These are phyloP conservation scores for Lagenorhynchus albirostris DNA, from an alignment of 2,113 vertebrate genomes.

Conservation along the genomic window DNA sequence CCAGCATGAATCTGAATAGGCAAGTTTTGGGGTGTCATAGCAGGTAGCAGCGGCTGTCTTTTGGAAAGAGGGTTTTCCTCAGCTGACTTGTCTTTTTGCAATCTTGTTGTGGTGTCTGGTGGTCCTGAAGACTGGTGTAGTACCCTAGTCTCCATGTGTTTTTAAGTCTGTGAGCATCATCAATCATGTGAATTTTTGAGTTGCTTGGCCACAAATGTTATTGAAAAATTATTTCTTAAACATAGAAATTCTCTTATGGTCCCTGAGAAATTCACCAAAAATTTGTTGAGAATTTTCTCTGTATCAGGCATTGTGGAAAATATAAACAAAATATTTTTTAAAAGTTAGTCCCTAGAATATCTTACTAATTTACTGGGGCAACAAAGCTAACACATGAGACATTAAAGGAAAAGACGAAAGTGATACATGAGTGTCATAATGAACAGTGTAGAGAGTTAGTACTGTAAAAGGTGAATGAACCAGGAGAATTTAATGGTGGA, in stretches of 20 bases:
- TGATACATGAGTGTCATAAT: no score
- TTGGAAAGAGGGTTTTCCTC: neutral
- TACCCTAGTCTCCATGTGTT: fast-evolving
- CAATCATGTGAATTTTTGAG: neutral
- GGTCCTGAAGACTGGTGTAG: neutral
- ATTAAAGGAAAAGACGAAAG: neutral
- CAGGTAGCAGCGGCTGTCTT: neutral
- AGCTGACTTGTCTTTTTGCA: neutral
- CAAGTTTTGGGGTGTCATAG: neutral
- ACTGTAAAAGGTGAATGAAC: neutral
- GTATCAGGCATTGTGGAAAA: neutral
- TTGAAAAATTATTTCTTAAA: neutral
- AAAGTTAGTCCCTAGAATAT: neutral
- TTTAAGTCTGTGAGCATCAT: neutral
- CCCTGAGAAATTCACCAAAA: neutral
- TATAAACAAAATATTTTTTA: neutral
- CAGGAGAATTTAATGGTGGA: neutral
- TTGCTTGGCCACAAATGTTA: neutral
- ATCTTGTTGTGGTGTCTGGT: neutral
- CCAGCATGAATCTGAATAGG: neutral
- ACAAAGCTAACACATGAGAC: neutral
- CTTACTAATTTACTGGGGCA: neutral
- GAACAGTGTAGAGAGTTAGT: neutral
- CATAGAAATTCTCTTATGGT: neutral
- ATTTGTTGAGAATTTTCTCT: neutral